These are phyloP conservation scores for Drosophila picticornis DNA, from an alignment of 2,888 invertebrate species.

Conservation along the genomic window DNA sequence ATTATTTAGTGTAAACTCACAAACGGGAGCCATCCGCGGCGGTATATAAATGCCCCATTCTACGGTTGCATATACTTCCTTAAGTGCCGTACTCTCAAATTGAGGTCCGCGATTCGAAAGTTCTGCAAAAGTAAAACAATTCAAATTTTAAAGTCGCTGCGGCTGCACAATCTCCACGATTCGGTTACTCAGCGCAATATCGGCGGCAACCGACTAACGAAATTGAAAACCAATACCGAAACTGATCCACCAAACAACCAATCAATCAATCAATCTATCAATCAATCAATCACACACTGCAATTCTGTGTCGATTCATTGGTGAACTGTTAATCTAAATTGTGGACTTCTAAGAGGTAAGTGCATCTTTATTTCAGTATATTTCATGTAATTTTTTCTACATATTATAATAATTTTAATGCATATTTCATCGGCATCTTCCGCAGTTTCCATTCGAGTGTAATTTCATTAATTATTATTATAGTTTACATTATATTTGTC, in stretches of 20 bases:
- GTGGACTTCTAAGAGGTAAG: conserved; percentile 42
- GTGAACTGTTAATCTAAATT: conserved; percentile 29
- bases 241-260: conserved; percentile 15
- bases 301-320: conserved; percentile 22
- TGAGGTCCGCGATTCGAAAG: conserved; percentile 47
- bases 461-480: conserved; percentile 16
- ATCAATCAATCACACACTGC: conserved; percentile 7
- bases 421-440: neutral
- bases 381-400: too few species aligned
- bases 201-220: neutral
- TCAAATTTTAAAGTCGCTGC: conserved; percentile 58
- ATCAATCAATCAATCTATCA: conserved; percentile 12
- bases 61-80: conserved; percentile 7
- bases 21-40: conserved; percentile 42
- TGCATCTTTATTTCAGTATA: too few species aligned
- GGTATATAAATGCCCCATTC: conserved; percentile 24
- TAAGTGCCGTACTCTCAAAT: conserved; percentile 41
- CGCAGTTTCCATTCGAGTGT: conserved; percentile 48
- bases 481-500: neutral
- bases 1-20: conserved; percentile 54
- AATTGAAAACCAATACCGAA: conserved; percentile 1
- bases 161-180: conserved; percentile 4
- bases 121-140: conserved; percentile 36
- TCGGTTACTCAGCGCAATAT: neutral
- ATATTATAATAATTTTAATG: neutral